phyloP scores from a whole-genome alignment of 2,888 invertebrate species.

The Brenthis daphne region DNA sequence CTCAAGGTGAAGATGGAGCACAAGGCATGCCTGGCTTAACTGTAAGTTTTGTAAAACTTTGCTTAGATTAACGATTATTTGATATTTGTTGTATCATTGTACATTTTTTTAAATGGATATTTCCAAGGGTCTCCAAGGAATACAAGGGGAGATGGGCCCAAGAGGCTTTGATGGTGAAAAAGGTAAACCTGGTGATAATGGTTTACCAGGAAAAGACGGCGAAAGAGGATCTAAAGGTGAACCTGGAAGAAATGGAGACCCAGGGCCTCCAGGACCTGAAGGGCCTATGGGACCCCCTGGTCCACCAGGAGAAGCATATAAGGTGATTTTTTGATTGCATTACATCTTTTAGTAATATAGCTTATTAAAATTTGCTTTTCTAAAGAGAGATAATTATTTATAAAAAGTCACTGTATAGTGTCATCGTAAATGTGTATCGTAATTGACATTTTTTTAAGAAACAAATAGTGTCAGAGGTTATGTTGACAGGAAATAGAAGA shows the following conservation, averaged over 20 bases:
- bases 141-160: constrained; percentile 83
- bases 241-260: constrained; percentile 84
- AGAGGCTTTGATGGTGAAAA: constrained; percentile 83
- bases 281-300: constrained; percentile 82
- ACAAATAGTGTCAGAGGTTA: constrained; percentile 49
- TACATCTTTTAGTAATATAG: not conserved
- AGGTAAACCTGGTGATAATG: constrained; percentile 84
- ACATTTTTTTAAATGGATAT: not conserved
- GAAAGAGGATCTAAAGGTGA: constrained; percentile 87
- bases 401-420: no score
- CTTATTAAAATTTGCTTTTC: no score
- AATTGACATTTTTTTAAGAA: constrained; percentile 6
- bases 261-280: constrained; percentile 85
- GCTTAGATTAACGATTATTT: no score
- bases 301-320: constrained; percentile 69
- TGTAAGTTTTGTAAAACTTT: constrained; percentile 42
- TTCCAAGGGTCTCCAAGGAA: constrained; percentile 77
- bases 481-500: constrained; percentile 63
- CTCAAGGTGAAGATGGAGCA: constrained; percentile 53
- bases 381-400: no score
- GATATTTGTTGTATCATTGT: not conserved
- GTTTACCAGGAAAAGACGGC: constrained; percentile 65
- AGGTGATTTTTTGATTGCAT: constrained; percentile 54
- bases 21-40: constrained; percentile 51
- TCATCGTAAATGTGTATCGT: no score